Evolutionary conservation across 2,113 vertebrate genomes (phyloP).

Genomic region (Sylvietta virens): DNA sequence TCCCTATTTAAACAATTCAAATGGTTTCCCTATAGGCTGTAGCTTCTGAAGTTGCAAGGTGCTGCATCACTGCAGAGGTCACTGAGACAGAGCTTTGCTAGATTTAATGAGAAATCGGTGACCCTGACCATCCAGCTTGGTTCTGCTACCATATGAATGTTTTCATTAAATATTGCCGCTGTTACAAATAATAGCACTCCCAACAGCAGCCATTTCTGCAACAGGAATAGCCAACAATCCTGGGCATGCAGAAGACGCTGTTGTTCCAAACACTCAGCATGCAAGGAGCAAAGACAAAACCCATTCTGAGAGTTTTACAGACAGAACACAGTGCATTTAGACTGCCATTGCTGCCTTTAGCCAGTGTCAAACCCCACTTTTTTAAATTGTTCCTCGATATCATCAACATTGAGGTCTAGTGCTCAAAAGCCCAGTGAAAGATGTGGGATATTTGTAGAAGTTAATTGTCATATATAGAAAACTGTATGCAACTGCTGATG

Average conservation of each 20-base stretch:
- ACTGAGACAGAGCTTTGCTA: not conserved
- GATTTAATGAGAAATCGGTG: not conserved
- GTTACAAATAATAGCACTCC: not conserved
- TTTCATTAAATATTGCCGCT: not conserved
- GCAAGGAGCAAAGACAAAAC: not conserved
- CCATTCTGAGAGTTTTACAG: not conserved
- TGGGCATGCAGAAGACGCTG: not conserved
- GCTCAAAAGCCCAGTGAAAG: not conserved
- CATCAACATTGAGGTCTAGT: not conserved
- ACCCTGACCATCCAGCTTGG: not conserved
- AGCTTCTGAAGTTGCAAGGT: not conserved
- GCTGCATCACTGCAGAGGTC: not conserved
- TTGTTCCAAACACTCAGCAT: not conserved
- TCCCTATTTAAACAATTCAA: not conserved
- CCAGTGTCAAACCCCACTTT: not conserved
- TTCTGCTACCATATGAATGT: not conserved
- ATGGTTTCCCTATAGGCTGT: not conserved
- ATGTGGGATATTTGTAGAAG: not conserved
- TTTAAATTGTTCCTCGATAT: not conserved
- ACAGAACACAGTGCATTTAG: not conserved
- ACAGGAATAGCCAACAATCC: not conserved
- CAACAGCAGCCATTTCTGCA: not conserved
- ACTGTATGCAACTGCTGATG: not conserved
- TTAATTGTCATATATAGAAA: not conserved
- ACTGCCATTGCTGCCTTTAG: not conserved